Conservation (phyloP, 2,888 invertebrate species). For the Epirrhoe alternata region DNA sequence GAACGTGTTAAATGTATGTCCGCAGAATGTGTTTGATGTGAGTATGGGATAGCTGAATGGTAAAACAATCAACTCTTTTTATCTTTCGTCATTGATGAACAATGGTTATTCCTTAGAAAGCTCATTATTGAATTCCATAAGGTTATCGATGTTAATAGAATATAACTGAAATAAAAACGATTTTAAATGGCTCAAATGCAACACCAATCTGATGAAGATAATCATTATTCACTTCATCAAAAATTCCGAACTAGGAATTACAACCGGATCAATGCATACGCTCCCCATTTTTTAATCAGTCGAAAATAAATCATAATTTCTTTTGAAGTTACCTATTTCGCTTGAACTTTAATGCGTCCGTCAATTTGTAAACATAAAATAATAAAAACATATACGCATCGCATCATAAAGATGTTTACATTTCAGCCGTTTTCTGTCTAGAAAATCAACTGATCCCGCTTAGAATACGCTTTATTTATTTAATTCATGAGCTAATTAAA, state of each 20-base stretch:
- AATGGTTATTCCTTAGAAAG: no score
- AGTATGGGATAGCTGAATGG: no score
- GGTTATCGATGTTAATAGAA: no score
- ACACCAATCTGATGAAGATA: no score
- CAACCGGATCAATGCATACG: background rate
- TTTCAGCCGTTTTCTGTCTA: conserved; percentile 10
- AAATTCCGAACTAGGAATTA: background rate
- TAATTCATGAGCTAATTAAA: background rate
- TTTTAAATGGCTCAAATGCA: no score
- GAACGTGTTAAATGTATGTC: no score
- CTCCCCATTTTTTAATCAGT: conserved; percentile 6
- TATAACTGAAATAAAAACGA: no score
- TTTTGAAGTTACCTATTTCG: conserved; percentile 28
- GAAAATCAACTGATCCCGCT: conserved; percentile 6
- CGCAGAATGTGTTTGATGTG: no score
- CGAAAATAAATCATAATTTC: conserved; percentile 13
- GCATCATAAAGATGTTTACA: conserved; percentile 19
- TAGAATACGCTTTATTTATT: conserved; percentile 1
- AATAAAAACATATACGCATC: conserved; percentile 13
- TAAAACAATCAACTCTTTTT: no score
- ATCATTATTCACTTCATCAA: no score
- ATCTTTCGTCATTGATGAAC: no score
- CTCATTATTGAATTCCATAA: no score
- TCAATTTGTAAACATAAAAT: conserved; percentile 26
- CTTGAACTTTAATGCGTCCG: conserved; percentile 25